These are phyloP conservation scores for Anguilla anguilla DNA, from an alignment of 2,797 vertebrate species.

Conservation along the genomic window DNA sequence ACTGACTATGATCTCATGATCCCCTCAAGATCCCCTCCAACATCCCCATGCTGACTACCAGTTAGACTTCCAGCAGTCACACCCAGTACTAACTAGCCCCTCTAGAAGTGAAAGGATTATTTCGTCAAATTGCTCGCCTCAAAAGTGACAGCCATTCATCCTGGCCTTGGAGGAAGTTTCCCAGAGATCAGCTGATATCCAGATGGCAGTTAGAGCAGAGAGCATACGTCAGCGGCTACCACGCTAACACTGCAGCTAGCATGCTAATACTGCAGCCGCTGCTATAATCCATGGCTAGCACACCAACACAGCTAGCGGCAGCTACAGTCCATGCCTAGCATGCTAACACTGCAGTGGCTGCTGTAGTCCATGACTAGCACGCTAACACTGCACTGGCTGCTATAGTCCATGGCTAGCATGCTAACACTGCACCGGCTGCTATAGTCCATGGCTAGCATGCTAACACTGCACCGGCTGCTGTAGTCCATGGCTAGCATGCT, in stretches of 20 bases:
- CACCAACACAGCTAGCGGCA: too few species aligned
- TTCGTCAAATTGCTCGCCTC: neutral
- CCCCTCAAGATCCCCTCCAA: too few species aligned
- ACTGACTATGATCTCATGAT: neutral
- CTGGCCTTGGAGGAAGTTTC: slow-evolving; percentile 5
- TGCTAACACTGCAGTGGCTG: too few species aligned
- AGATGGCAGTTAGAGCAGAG: slow-evolving; percentile 17
- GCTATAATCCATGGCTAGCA: neutral
- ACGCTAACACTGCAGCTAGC: too few species aligned
- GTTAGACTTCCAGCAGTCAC: too few species aligned
- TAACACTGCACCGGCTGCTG: too few species aligned
- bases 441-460: slow-evolving; percentile 19
- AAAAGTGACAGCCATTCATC: slow-evolving; percentile 25
- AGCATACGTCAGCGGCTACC: slow-evolving; percentile 28
- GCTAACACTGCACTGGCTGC: too few species aligned
- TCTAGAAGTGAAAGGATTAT: neutral
- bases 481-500: slow-evolving; percentile 18
- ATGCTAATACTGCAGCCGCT: slow-evolving; percentile 5
- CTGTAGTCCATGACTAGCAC: slow-evolving; percentile 21
- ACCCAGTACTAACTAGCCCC: neutral
- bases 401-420: slow-evolving; percentile 21
- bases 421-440: too few species aligned
- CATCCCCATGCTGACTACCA: too few species aligned
- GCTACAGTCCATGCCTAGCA: too few species aligned
- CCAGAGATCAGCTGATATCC: slow-evolving; percentile 10